Percentiles rank a stretch among this genome's conserved stretches.
These are phyloP conservation scores for Gisinianus flammeolus DNA, from an alignment of 2,888 invertebrate species.

Conservation along the genomic window DNA sequence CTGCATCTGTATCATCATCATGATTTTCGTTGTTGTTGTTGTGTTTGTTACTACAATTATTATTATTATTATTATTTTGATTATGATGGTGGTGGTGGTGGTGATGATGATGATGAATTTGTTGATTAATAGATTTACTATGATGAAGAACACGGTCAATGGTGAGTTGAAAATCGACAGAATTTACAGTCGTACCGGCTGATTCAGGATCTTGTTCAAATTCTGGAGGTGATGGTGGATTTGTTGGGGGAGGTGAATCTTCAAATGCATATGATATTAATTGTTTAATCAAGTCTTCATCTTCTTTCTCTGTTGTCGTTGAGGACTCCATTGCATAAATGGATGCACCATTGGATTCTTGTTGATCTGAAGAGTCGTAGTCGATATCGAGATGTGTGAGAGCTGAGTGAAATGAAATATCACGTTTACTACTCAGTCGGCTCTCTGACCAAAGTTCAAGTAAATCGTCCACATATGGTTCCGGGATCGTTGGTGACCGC, in stretches of 20 bases:
- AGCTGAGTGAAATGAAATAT: slow-evolving; percentile 49
- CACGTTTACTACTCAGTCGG: slow-evolving; percentile 43
- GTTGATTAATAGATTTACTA: neutral
- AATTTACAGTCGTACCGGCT: neutral
- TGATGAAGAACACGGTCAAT: neutral
- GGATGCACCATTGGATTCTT: neutral
- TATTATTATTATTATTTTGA: neutral
- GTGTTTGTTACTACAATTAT: neutral
- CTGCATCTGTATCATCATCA: slow-evolving; percentile 38
- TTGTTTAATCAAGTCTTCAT: slow-evolving; percentile 53
- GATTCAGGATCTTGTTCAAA: slow-evolving; percentile 43
- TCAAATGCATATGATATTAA: slow-evolving; percentile 47
- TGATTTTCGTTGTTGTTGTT: slow-evolving; percentile 3
- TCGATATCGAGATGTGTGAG: slow-evolving; percentile 48
- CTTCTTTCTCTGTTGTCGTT: slow-evolving; percentile 35
- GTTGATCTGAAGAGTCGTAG: slow-evolving; percentile 27
- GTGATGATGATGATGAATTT: neutral
- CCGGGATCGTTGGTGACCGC: slow-evolving; percentile 49
- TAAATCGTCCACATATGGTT: slow-evolving; percentile 52
- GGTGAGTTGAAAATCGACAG: neutral
- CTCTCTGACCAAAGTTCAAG: slow-evolving; percentile 51
- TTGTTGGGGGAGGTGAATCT: slow-evolving; percentile 57
- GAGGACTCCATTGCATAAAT: neutral
- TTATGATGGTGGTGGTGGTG: neutral
- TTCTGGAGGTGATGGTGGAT: slow-evolving; percentile 56